A percentile compares a stretch with the other conserved stretches of the same genome.
Conservation (phyloP, 1,140 invertebrate genomes). For the Saccostrea cuccullata region DNA sequence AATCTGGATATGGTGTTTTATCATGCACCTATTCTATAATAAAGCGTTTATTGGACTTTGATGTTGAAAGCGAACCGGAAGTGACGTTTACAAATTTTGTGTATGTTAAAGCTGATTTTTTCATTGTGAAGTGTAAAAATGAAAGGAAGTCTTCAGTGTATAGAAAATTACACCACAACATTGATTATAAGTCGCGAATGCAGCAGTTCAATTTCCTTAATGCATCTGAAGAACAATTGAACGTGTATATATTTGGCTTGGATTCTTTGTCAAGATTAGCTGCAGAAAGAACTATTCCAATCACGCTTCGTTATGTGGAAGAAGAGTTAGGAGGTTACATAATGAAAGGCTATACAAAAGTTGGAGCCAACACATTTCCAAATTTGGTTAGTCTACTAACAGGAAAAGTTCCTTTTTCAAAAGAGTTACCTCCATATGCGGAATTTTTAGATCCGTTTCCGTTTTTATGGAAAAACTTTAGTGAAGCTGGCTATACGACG, state of each 20-base stretch:
- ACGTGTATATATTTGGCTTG: slow-evolving; percentile 88
- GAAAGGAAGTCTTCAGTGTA: slow-evolving; percentile 69
- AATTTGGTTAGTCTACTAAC: slow-evolving; percentile 52
- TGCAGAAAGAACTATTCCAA: slow-evolving; percentile 88
- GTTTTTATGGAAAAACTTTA: slow-evolving; percentile 81
- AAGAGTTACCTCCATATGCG: slow-evolving; percentile 79
- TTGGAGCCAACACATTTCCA: slow-evolving; percentile 60
- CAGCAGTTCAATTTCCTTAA: slow-evolving; percentile 51
- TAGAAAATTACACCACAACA: slow-evolving; percentile 59
- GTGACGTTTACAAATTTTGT: slow-evolving; percentile 52
- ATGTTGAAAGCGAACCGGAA: slow-evolving; percentile 72
- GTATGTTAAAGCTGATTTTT: slow-evolving; percentile 77
- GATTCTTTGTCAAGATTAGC: slow-evolving; percentile 92
- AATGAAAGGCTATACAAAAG: slow-evolving; percentile 75
- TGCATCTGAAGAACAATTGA: slow-evolving; percentile 60
- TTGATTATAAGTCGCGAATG: slow-evolving; percentile 41
- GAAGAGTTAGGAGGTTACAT: slow-evolving; percentile 66
- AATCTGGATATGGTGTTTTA: slow-evolving; percentile 68
- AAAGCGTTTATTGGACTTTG: slow-evolving; percentile 56
- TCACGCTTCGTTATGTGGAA: slow-evolving; percentile 82
- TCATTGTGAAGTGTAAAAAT: slow-evolving; percentile 74
- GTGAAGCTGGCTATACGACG: slow-evolving; percentile 78
- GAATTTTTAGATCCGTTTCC: slow-evolving; percentile 77
- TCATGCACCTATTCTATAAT: slow-evolving; percentile 65
- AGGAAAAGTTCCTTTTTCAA: slow-evolving; percentile 38